Base-by-base conservation (phyloP, 1,140 invertebrate genomes). In the Lordiphosa mommai region DNA sequence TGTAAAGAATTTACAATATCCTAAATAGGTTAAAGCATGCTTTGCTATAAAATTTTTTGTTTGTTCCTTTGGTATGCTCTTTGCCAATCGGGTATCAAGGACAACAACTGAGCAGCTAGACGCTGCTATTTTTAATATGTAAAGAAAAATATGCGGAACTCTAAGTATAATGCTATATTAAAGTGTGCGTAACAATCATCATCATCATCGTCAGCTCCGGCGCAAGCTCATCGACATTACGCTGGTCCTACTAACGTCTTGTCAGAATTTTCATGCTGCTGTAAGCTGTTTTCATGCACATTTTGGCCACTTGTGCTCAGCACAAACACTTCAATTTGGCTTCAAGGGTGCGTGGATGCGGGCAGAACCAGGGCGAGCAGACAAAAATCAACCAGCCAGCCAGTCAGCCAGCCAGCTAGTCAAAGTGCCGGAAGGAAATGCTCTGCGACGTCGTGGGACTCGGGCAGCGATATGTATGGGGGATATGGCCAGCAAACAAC, bases 221-320 rank as follows among this genome's bases (percentile, higher is more conserved):
- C 40, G 17, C 4, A 30, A 23, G 9, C n/a, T 8, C 10, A 23
- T 40, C 10, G 34, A 33, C 10, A 14, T 13, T 27, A 40, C 55
- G 17, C 40, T 33, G 17, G 29, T 43, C 33, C 52, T 30, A 52
- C 61, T 53, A 55, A 63, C 52, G 46, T 77, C 61, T 64, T 84
- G 61, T 84, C 67, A 68, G 46, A 84, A 72, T 77, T 76, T 74
- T 80, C 74, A 74, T 80, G 74, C 74, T 57, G 73, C 71, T 80
- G 70, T 73, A 80, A 82, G 76, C 72, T 64, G 79, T 82, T 84
- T 82, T 82, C 77, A 82, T 84, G 79, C 67, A 72, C 77, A 82
- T 82, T 82, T 84, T 58, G 72, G 77, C 49, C 77, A 72, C 77
- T 84, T 82, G 77, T 68, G 77, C 77, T 67, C 52, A 41, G 51